phyloP scores from a whole-genome alignment of 1,140 invertebrate species.

The Venturia canescens region DNA sequence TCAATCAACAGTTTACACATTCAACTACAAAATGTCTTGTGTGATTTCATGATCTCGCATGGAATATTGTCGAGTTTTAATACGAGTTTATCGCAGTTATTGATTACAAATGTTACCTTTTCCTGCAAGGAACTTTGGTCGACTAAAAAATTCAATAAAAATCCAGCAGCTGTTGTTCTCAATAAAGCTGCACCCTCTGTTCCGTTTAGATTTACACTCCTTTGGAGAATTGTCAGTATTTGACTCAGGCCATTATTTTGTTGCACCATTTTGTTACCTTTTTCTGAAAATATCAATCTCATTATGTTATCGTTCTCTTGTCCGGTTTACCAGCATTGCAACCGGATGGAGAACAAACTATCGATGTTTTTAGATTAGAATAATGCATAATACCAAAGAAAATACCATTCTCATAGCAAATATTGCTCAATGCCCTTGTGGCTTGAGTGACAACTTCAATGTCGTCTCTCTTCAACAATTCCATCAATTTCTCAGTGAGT shows the following conservation, averaged over 20 bases:
- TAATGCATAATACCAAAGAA: slow-evolving; percentile 47
- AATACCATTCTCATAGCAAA: slow-evolving; percentile 91
- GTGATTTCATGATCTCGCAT: too few species aligned
- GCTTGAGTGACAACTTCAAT: slow-evolving; percentile 82
- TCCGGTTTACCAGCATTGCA: background rate
- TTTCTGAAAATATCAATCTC: slow-evolving; percentile 61
- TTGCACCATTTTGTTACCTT: slow-evolving; percentile 79
- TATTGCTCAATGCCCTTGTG: slow-evolving; percentile 90
- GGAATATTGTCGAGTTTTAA: too few species aligned
- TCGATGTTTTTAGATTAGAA: slow-evolving; percentile 9
- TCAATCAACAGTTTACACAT: too few species aligned
- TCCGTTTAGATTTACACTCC: slow-evolving; percentile 58
- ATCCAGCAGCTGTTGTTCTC: slow-evolving; percentile 81
- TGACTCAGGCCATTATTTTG: slow-evolving; percentile 79
- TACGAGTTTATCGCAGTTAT: too few species aligned
- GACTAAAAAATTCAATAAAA: slow-evolving; percentile 88
- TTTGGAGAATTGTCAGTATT: slow-evolving; percentile 66
- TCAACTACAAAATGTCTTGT: too few species aligned
- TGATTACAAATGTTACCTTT: slow-evolving; percentile 59
- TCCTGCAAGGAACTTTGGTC: slow-evolving; percentile 82
- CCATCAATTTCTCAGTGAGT: slow-evolving; percentile 79
- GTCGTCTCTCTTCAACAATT: slow-evolving; percentile 75
- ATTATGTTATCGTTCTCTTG: background rate
- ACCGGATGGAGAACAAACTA: too few species aligned
- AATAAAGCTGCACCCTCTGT: slow-evolving; percentile 64